Base-by-base conservation (phyloP, 2,113 vertebrate genomes). In the Geococcyx californianus region DNA sequence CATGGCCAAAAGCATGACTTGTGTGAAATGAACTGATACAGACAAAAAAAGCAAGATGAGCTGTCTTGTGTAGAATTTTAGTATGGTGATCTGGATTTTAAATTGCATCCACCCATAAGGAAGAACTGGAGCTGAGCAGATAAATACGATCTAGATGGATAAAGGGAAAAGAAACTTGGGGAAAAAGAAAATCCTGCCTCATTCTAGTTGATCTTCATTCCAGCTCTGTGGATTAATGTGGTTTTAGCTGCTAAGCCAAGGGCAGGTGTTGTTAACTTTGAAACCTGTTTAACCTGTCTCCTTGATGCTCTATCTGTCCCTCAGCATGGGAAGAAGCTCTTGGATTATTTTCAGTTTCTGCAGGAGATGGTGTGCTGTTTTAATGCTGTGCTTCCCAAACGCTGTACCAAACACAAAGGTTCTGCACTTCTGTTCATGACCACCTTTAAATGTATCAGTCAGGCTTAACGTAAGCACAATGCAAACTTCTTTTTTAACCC, bases 281-380 rank as follows among this genome's bases (percentile, higher is more conserved):
- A 85, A 93, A 93, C 97, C 70, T 86, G 80, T 89, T 80, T 38
- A 91, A 86, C 95, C 45, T 88, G 93, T 92, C 88, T 93, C 13
- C 58, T 55, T 58, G 52, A 16, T 11, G 26, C 45, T 93, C 29
- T 74, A 5, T 77, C 87, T 66, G 42, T 86, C 74, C 70, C 74
- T 93, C 40, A 49, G 88, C 49, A 66, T 52, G 62, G 42, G 74
- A 93, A 73, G 81, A 90, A 95, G 76, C 40, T n/a, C 54, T 83
- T 5, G 1, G 36, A 52, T 47, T 47, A n/a, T 72, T 12, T 66
- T 31, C 5, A 6, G 42, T 56, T 76, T 86, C 54, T 91, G 49
- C 62, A 81, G 59, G 74, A 94, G 51, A 28, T 68, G 45, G 31
- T 64, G 54, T 19, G 9, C 44, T 68, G 19, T 13, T 2, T 67